These are phyloP conservation scores for Drosophila sp. DNA, from an alignment of 1,140 invertebrate species.

Conservation along the genomic window DNA sequence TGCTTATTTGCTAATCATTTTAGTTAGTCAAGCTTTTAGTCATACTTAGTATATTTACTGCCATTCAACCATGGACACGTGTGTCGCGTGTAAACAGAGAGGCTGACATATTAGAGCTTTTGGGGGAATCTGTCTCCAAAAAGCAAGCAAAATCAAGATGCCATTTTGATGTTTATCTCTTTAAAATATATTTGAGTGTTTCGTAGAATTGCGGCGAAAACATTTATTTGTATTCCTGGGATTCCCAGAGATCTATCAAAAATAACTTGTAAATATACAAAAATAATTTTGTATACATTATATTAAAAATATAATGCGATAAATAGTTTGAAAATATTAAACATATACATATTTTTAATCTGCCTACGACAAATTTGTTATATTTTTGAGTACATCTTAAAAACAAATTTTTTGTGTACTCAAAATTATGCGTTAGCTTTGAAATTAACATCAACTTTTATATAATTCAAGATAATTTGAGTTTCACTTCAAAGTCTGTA, in stretches of 20 bases:
- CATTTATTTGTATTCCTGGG: not conserved
- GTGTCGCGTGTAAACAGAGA: constrained; percentile 51
- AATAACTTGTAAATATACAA: too few species aligned
- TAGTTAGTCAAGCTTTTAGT: constrained; percentile 49
- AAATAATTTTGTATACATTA: too few species aligned
- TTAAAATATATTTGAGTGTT: not conserved
- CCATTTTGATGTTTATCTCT: not conserved
- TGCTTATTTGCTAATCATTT: constrained; percentile 58
- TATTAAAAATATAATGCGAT: too few species aligned
- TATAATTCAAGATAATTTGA: not conserved
- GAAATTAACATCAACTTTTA: not conserved
- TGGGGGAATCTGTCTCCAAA: not conserved
- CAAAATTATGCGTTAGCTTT: not conserved
- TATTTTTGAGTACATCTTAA: too few species aligned
- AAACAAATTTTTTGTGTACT: not conserved
- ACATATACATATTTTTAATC: too few species aligned
- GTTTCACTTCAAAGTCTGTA: constrained; percentile 5
- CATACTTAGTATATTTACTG: constrained; percentile 32
- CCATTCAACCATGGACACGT: constrained; percentile 54
- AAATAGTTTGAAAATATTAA: too few species aligned
- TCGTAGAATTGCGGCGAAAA: not conserved
- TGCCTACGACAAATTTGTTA: too few species aligned
- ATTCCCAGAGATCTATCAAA: not conserved
- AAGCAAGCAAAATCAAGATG: not conserved
- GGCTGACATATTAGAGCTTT: constrained; percentile 21